Evolutionary conservation across 2,797 vertebrate species (phyloP).

Genomic region (Erpetoichthys calabaricus): DNA sequence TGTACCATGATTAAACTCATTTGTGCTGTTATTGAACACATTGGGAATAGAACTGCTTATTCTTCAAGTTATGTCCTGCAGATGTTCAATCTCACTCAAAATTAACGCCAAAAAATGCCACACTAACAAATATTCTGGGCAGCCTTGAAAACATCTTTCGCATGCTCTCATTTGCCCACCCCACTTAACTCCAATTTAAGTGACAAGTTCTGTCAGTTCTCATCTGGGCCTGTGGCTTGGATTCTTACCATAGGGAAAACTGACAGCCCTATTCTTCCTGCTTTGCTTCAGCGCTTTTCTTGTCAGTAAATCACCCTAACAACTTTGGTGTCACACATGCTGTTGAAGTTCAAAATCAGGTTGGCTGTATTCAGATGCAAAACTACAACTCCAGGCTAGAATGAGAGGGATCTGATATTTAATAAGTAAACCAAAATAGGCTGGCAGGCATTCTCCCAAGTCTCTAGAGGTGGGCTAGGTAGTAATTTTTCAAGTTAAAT

Average conservation of each 20-base stretch:
- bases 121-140: neutral
- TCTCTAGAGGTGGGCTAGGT: slow-evolving; percentile 45
- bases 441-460: slow-evolving; percentile 39
- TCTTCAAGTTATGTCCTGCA: neutral
- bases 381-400: slow-evolving; percentile 1
- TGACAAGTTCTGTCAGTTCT: slow-evolving; percentile 47
- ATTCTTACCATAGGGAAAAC: slow-evolving; percentile 57
- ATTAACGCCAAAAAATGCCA: neutral
- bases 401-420: slow-evolving; percentile 43
- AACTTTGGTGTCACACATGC: slow-evolving; percentile 42
- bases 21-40: neutral
- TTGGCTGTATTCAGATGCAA: slow-evolving; percentile 19
- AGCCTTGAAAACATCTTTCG: too few relatives aligned
- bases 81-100: neutral
- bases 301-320: slow-evolving; percentile 51
- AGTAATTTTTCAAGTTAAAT: slow-evolving; percentile 64
- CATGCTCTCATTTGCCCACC: too few relatives aligned
- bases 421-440: slow-evolving; percentile 54
- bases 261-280: slow-evolving; percentile 76
- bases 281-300: slow-evolving; percentile 45
- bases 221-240: slow-evolving; percentile 62
- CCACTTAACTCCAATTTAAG: slow-evolving; percentile 9
- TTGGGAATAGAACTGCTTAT: neutral
- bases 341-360: slow-evolving; percentile 30
- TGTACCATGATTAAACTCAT: neutral